Evolutionary conservation across 2,888 invertebrate genomes (phyloP).

Genomic region (Papilio gigon): DNA sequence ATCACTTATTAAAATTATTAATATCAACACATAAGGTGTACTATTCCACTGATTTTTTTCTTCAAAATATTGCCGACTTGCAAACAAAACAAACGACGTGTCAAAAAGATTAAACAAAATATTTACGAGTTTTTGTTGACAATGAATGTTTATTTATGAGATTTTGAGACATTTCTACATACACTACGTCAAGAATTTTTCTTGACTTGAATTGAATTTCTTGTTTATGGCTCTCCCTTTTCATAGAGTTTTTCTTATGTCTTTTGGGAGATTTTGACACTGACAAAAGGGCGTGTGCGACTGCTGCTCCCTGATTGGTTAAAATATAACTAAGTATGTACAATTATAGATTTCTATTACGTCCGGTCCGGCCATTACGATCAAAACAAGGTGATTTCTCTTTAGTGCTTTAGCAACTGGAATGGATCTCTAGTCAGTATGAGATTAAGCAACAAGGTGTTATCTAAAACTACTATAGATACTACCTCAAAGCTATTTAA

Average conservation of each 20-base stretch:
- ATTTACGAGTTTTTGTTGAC: not conserved
- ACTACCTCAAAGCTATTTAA: not conserved
- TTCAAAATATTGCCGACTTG: not conserved
- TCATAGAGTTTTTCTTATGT: too few species aligned
- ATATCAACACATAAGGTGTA: not conserved
- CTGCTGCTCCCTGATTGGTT: too few species aligned
- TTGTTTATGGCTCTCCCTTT: too few species aligned
- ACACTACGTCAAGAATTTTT: too few species aligned
- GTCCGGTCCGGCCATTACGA: not conserved
- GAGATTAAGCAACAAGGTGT: not conserved
- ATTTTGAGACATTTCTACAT: too few species aligned
- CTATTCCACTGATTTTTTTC: not conserved
- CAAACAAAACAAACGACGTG: constrained; percentile 1
- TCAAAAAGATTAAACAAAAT: constrained; percentile 2
- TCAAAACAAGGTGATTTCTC: too few species aligned
- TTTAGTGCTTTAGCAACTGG: not conserved
- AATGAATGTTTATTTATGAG: too few species aligned
- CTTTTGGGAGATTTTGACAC: too few species aligned
- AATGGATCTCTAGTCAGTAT: not conserved
- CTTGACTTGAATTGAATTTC: too few species aligned
- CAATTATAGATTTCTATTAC: not conserved
- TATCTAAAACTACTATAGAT: not conserved
- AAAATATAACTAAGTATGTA: too few species aligned
- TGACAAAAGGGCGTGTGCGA: too few species aligned
- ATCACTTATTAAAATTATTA: not conserved